Conservation (phyloP, 2,797 vertebrate genomes). For the Scolopax bukidnonensis region DNA sequence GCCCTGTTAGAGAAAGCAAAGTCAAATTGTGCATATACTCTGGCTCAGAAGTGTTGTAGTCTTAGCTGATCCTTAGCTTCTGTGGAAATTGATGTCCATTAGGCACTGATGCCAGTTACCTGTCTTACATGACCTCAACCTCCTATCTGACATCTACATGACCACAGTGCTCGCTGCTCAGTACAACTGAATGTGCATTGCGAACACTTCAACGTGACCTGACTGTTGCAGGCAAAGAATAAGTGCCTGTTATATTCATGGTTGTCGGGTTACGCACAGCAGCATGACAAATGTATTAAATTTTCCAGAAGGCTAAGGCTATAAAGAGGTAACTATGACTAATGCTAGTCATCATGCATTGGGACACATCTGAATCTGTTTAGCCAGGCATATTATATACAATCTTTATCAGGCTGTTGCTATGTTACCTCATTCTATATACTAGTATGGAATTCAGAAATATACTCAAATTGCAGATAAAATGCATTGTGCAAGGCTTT, state of each 20-base stretch:
- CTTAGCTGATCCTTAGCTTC: not conserved
- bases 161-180: not conserved
- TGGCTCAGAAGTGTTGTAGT: not conserved
- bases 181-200: not conserved
- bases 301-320: conserved; percentile 21
- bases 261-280: not conserved
- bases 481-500: not conserved
- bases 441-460: not conserved
- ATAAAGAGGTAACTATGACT: conserved; percentile 23
- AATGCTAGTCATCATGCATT: not conserved
- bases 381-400: not conserved
- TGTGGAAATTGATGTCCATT: not conserved
- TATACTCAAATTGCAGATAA: not conserved
- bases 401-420: conserved; percentile 5
- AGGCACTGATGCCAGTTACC: not conserved
- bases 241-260: not conserved
- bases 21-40: not conserved
- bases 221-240: not conserved
- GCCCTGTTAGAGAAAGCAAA: not conserved
- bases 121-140: not conserved
- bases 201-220: not conserved
- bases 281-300: conserved; percentile 6
- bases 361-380: not conserved
- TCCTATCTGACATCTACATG: not conserved
- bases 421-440: not conserved